Conservation (phyloP, 2,888 invertebrate species). For the Melikaiella ostensackeni region DNA sequence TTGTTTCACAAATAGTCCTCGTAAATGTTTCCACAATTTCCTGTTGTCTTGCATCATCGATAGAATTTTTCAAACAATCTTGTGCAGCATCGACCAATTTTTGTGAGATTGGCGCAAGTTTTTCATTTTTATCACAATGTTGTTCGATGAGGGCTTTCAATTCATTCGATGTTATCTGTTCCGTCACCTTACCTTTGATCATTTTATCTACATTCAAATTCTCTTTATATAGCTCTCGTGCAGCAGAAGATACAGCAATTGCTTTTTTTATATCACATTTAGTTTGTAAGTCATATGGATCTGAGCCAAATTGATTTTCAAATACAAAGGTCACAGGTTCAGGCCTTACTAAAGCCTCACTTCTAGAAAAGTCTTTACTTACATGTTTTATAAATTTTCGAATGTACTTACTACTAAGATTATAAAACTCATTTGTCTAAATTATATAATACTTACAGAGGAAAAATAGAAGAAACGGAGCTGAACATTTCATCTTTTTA, state of each 20-base stretch:
- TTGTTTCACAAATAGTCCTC: background rate
- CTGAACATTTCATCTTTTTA: background rate
- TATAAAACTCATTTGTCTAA: background rate
- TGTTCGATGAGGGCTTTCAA: background rate
- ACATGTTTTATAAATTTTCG: background rate
- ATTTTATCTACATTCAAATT: background rate
- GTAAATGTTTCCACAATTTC: background rate
- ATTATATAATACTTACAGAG: background rate
- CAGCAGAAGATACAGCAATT: background rate
- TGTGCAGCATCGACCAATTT: background rate
- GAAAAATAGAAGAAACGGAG: background rate
- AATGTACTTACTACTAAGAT: background rate
- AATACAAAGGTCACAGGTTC: background rate
- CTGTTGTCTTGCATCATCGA: background rate
- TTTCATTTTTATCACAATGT: background rate
- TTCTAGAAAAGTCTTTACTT: background rate
- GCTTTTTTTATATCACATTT: conserved; percentile 1
- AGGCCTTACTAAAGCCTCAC: background rate
- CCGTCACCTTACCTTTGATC: background rate
- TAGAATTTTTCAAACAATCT: background rate
- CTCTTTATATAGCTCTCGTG: background rate
- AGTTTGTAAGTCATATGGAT: background rate
- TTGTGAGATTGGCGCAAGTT: background rate
- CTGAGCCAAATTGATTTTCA: background rate
- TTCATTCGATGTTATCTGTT: background rate